A percentile compares a stretch with the other conserved stretches of the same genome.
phyloP scores from a whole-genome alignment of 2,113 vertebrate genomes.

The Corapipo altera region DNA sequence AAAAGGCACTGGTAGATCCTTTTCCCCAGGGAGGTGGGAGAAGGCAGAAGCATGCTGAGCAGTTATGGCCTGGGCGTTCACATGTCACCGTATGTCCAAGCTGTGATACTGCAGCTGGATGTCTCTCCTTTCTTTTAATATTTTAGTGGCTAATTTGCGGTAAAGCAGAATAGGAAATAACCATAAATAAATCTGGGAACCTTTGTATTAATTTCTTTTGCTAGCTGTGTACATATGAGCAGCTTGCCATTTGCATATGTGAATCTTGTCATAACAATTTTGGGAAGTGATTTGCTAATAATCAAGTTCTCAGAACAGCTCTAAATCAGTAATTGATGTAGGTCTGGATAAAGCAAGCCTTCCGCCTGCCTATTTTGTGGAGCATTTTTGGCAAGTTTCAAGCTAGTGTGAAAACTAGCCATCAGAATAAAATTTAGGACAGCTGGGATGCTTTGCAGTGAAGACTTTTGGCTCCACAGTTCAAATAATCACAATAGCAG shows the following conservation, averaged over 20 bases:
- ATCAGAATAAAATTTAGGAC: slow-evolving; percentile 84
- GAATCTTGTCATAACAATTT: slow-evolving; percentile 75
- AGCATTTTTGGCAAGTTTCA: slow-evolving; percentile 73
- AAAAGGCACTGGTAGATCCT: neutral
- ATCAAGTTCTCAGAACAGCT: slow-evolving; percentile 77
- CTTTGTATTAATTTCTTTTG: slow-evolving; percentile 68
- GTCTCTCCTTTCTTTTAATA: neutral
- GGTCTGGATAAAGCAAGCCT: slow-evolving; percentile 69
- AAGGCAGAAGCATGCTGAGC: neutral
- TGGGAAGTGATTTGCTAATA: slow-evolving; percentile 80
- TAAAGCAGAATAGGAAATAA: slow-evolving; percentile 61
- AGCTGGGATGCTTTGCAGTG: slow-evolving; percentile 81
- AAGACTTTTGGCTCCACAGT: slow-evolving; percentile 81
- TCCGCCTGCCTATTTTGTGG: slow-evolving; percentile 72
- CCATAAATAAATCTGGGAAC: slow-evolving; percentile 61
- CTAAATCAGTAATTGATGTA: slow-evolving; percentile 77
- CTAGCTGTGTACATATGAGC: slow-evolving; percentile 64
- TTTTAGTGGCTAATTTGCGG: slow-evolving; percentile 49
- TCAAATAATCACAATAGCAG: slow-evolving; percentile 83
- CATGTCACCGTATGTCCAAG: neutral
- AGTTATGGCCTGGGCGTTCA: neutral
- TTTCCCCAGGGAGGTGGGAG: neutral
- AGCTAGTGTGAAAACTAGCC: slow-evolving; percentile 79
- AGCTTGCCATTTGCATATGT: slow-evolving; percentile 75
- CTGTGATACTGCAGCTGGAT: slow-evolving; percentile 7